Evolutionary conservation across 2,888 invertebrate genomes (phyloP), one percentile per base, ranked within the genome.

Genomic region (Meghimatium bilineatum): DNA sequence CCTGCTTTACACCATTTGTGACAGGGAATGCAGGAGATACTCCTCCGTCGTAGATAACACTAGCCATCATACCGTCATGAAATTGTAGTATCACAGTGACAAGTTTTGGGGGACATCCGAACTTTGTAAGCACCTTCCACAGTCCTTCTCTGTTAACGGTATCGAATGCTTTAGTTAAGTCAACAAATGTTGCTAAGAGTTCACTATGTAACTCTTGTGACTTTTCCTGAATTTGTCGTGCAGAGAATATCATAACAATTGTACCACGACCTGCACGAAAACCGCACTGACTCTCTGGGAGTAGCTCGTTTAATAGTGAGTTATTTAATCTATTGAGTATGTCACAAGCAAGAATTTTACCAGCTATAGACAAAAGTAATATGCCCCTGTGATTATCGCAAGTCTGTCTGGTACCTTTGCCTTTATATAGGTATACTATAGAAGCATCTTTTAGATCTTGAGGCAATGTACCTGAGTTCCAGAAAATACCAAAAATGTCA

Each of bases 311-410:
- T 44, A 6, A 38, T 38, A 44, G 38, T 44, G 74, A n/a, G n/a
- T 26, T 34, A 26, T 20, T n/a, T 8, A 74, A n/a, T 38, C 74
- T 38, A 26, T 36, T 74, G 44, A 74, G 38, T 6, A 74, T 5
- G n/a, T 38, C 38, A 38, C 44, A 38, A 12, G 49, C 74, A 17
- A 74, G 23, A 5, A 74, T 36, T 26, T 74, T 74, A 3, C 74
- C 74, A 12, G 36, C 38, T 12, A 74, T 44, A n/a, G 44, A 74
- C 8, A 74, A 26, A 3, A 74, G 44, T 5, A 44, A 74, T 14
- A 74, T 74, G 36, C 49, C 74, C 20, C 74, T 38, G 38, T 74
- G 74, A 36, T 74, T 44, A 44, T 74, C 38, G 26, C 74, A 36
- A 3, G 2, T 23, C 6, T 74, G 44, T 17, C 44, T 38, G n/a